Conservation (phyloP, 2,797 vertebrate species). For the Euphonia xanthogaster region DNA sequence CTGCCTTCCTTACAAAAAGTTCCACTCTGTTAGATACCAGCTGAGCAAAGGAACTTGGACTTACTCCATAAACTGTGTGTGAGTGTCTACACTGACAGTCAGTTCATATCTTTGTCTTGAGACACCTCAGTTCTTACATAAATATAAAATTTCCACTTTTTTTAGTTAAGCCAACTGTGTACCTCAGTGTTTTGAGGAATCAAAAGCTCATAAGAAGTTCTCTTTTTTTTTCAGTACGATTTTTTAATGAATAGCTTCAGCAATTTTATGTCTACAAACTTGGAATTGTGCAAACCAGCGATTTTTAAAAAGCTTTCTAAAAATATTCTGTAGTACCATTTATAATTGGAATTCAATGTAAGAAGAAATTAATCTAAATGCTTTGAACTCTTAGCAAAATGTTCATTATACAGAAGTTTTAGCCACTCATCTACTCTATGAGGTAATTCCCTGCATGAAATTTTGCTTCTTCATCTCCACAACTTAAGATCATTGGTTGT, state of each 20-base stretch:
- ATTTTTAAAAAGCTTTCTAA: background rate
- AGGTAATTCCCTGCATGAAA: background rate
- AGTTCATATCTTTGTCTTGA: background rate
- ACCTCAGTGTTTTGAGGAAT: background rate
- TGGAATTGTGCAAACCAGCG: background rate
- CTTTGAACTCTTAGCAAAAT: background rate
- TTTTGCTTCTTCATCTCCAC: background rate
- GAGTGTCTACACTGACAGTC: background rate
- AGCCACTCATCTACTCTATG: background rate
- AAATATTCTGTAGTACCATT: background rate
- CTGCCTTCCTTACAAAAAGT: background rate
- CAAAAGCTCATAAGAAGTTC: background rate
- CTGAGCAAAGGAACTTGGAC: background rate
- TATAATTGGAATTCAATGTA: background rate
- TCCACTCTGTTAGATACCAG: background rate
- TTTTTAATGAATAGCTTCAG: background rate
- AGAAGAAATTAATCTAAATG: background rate
- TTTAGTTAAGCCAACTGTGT: background rate
- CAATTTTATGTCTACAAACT: background rate
- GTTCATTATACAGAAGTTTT: background rate
- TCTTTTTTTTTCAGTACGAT: background rate
- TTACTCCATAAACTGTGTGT: background rate
- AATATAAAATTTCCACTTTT: background rate
- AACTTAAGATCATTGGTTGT: background rate
- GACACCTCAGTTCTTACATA: background rate